A percentile compares a stretch with the other conserved stretches of the same genome.
Evolutionary conservation across 2,888 invertebrate genomes (phyloP).

Genomic region (Hoplodrina ambigua): DNA sequence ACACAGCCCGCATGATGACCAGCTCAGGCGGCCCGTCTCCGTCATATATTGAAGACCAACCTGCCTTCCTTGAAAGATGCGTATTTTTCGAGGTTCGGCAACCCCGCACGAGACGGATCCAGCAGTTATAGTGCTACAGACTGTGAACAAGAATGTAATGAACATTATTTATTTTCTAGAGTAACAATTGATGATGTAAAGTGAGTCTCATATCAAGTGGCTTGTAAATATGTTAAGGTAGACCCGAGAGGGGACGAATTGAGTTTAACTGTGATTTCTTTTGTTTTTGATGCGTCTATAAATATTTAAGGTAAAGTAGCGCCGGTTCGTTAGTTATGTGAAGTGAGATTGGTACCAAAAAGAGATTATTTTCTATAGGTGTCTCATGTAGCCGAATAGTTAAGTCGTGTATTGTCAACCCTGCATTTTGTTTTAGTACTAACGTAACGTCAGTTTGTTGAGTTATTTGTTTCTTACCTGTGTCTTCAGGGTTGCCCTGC

Average conservation of each 20-base stretch:
- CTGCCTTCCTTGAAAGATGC: constrained; percentile 82
- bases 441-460: constrained; percentile 73
- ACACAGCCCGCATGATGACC: constrained; percentile 89
- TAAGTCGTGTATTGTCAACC: constrained; percentile 70
- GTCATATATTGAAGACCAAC: constrained; percentile 92
- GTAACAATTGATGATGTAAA: constrained; percentile 74
- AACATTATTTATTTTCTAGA: constrained; percentile 85
- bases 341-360: constrained; percentile 90
- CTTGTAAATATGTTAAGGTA: constrained; percentile 83
- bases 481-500: constrained; percentile 63
- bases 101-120: constrained; percentile 62
- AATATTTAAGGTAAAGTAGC: constrained; percentile 79
- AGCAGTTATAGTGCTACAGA: constrained; percentile 73
- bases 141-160: constrained; percentile 73
- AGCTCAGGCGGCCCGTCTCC: constrained; percentile 92
- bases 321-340: constrained; percentile 78
- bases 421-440: constrained; percentile 72
- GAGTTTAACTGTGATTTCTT: constrained; percentile 86
- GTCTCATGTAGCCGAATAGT: constrained; percentile 79
- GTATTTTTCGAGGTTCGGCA: constrained; percentile 77
- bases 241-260: constrained; percentile 73
- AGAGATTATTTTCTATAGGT: constrained; percentile 87
- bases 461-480: constrained; percentile 79
- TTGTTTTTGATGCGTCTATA: constrained; percentile 82
- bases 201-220: constrained; percentile 85